These are phyloP conservation scores for Solenodon paradoxus DNA, from an alignment of 2,113 vertebrate genomes.

Conservation along the genomic window DNA sequence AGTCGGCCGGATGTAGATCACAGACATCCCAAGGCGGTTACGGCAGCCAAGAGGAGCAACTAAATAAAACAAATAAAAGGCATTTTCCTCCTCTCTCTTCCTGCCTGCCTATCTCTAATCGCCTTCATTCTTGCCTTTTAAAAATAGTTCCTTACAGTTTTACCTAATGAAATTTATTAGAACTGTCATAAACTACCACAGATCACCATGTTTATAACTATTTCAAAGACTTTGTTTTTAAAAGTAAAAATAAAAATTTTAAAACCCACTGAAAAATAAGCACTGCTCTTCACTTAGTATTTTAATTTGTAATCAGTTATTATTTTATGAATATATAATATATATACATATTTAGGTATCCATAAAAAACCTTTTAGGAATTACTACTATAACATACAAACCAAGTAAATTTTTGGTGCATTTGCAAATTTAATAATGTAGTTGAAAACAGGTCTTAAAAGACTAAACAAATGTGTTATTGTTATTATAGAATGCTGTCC, in stretches of 20 bases:
- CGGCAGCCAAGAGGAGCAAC: no score
- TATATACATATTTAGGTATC: no score
- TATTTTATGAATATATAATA: neutral
- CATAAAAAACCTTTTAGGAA: neutral
- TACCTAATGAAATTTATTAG: neutral
- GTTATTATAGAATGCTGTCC: constrained; percentile 1
- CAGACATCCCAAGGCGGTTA: no score
- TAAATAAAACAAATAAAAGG: no score
- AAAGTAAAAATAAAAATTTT: neutral
- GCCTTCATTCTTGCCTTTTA: no score
- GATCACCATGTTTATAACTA: neutral
- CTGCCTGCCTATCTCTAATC: no score
- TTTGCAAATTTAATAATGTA: constrained; percentile 13
- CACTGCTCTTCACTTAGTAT: neutral
- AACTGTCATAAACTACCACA: neutral
- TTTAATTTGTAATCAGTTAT: neutral
- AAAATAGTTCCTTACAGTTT: neutral
- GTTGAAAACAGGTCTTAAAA: neutral
- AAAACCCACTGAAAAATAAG: constrained; percentile 5
- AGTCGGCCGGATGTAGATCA: no score
- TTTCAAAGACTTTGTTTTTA: constrained; percentile 40
- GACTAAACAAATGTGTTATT: neutral
- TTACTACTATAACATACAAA: neutral
- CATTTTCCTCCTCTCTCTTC: no score
- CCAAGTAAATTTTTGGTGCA: neutral